Percentiles rank a stretch among this genome's conserved stretches.
Conservation (phyloP, 2,888 invertebrate genomes). For the Temnothorax rugatulus region DNA sequence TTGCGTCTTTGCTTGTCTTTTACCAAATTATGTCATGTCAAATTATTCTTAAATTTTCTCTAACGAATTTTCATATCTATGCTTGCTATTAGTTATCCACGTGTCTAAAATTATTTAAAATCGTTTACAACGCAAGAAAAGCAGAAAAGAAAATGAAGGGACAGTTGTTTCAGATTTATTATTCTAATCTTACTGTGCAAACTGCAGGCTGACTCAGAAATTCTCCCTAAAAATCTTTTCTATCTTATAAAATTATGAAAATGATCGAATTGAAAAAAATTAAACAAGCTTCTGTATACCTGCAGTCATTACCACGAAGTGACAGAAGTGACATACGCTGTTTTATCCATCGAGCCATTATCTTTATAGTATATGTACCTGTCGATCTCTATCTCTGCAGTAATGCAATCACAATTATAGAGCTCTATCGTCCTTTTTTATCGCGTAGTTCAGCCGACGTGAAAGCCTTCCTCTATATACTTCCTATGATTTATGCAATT, state of each 20-base stretch:
- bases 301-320: not conserved
- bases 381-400: constrained; percentile 30
- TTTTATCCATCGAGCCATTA: not conserved
- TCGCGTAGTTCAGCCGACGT: not conserved
- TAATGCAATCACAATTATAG: constrained; percentile 31
- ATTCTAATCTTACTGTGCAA: not conserved
- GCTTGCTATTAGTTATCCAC: not conserved
- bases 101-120: not conserved
- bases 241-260: not conserved
- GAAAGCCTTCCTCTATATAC: not conserved
- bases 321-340: not conserved
- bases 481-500: constrained; percentile 7
- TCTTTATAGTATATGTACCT: not conserved
- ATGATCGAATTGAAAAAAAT: not conserved
- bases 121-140: not conserved
- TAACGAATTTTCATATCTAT: not conserved
- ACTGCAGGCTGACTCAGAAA: not conserved
- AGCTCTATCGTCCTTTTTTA: not conserved
- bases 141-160: not conserved
- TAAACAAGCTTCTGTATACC: not conserved
- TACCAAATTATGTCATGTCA: not conserved
- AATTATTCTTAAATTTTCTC: not conserved
- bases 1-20: not conserved
- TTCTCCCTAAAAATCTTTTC: not conserved
- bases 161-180: not conserved